Percentiles rank a stretch among this genome's conserved stretches.
Evolutionary conservation across 2,888 invertebrate species (phyloP).

Genomic region (Panopea generosa): DNA sequence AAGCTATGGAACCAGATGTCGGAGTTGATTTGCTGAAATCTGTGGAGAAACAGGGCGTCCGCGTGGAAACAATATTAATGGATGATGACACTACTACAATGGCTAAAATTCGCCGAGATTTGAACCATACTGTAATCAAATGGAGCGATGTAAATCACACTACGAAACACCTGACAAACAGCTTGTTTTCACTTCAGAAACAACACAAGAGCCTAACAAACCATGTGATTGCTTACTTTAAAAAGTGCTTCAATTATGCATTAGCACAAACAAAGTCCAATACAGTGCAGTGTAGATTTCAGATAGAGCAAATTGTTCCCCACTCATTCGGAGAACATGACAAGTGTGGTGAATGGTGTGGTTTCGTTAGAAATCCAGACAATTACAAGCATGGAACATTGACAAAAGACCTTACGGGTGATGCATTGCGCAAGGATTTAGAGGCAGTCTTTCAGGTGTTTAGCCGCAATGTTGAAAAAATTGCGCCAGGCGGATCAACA

Average conservation of each 20-base stretch:
- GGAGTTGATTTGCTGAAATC: constrained; percentile 30
- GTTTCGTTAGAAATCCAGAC: constrained; percentile 15
- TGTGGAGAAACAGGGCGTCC: constrained; percentile 37
- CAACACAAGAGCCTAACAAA: constrained; percentile 44
- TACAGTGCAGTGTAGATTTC: constrained; percentile 3
- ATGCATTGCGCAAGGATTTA: background rate
- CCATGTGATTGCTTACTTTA: constrained; percentile 33
- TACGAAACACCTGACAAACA: constrained; percentile 44
- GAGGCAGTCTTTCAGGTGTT: constrained; percentile 25
- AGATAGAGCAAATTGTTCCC: constrained; percentile 29
- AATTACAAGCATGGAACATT: constrained; percentile 21
- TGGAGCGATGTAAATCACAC: constrained; percentile 55
- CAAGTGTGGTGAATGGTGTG: constrained; percentile 37
- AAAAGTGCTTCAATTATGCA: constrained; percentile 53
- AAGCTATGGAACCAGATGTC: constrained; percentile 55
- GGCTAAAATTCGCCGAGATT: constrained; percentile 22
- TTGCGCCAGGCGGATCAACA: constrained; percentile 49
- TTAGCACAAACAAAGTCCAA: constrained; percentile 41
- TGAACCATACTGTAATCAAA: constrained; percentile 35
- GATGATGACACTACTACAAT: constrained; percentile 58
- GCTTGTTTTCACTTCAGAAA: constrained; percentile 41
- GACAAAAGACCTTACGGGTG: constrained; percentile 10
- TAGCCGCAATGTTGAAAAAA: constrained; percentile 31
- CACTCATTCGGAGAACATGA: constrained; percentile 43
- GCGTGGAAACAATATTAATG: constrained; percentile 43